Evolutionary conservation across 2,888 invertebrate species (phyloP), one percentile per base, ranked within the genome.

Genomic region (Tillus elongatus): DNA sequence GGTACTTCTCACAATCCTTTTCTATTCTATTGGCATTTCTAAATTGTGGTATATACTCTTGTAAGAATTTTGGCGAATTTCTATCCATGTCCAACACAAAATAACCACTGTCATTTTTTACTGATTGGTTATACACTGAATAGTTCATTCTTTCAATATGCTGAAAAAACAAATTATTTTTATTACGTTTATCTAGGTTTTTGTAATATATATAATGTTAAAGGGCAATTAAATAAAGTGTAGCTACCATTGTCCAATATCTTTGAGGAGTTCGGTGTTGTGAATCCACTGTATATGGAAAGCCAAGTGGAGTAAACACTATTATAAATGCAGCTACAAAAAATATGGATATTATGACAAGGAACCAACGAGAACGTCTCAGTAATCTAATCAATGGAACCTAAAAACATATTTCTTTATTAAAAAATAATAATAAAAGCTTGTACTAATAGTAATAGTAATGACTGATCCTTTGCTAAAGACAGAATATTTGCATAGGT

Each of bases 21-120:
- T 10, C 11, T 15, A 37, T 15, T 9, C 30, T 15, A 8, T 15
- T 13, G 4, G 12, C 15, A 11, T 34, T 37, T 11, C 31, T 30
- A 13, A 41, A 15, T 26, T 37, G 29, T 13, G 9, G 32, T 2
- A 41, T 31, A 34, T 37, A 35, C 3, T 35, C 32, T 8, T 28
- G 10, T 8, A 41, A 27, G 10, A 29, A 31, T 3, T 11, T 16
- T 2, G 41, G 41, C 1, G 41, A 33, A 32, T 37, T 34, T 27
- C 41, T 33, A 37, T 41, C 41, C 27, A 41, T 13, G 33, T 41
- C 37, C 27, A 35, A 10, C 8, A 41, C 13, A 30, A 37, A 41
- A 31, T 34, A 41, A 3, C 41, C 41, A 12, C n/a, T n/a, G n/a
- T n/a, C n/a, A n/a, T n/a, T n/a, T n/a, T n/a, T n/a, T n/a, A n/a